Conservation (phyloP, 2,797 vertebrate species). For the Lycodopsis pacificus region DNA sequence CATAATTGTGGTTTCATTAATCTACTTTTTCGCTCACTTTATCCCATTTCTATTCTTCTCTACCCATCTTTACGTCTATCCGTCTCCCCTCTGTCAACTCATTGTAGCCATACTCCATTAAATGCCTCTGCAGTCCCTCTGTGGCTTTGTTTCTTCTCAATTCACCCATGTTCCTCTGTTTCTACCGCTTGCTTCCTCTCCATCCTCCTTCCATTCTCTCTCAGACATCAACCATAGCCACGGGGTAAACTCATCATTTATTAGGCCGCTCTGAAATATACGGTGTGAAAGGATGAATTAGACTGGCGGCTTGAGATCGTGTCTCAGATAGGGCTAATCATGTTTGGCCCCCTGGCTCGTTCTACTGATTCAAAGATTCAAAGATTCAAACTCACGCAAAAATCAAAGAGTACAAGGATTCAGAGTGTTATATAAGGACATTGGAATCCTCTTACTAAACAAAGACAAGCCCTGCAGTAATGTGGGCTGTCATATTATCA, state of each 20-base stretch:
- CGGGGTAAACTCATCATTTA: constrained; percentile 80
- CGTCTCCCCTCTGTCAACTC: constrained; percentile 47
- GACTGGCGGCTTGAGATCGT: constrained; percentile 76
- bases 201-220: constrained; percentile 31
- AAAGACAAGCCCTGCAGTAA: constrained; percentile 71
- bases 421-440: constrained; percentile 75
- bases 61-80: constrained; percentile 38
- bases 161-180: constrained; percentile 34
- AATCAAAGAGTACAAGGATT: constrained; percentile 67
- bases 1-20: constrained; percentile 53
- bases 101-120: constrained; percentile 61
- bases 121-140: constrained; percentile 44
- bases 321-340: constrained; percentile 88
- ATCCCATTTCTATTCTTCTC: constrained; percentile 42
- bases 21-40: constrained; percentile 54
- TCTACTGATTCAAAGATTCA: too few species aligned
- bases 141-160: constrained; percentile 20
- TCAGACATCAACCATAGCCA: constrained; percentile 63
- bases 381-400: constrained; percentile 32
- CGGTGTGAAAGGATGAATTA: constrained; percentile 84
- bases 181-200: constrained; percentile 28
- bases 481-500: constrained; percentile 65
- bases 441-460: constrained; percentile 69
- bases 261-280: constrained; percentile 78
- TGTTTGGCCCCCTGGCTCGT: constrained; percentile 82